Base-by-base conservation (phyloP, 2,113 vertebrate genomes). In the Ramphastos sulfuratus region DNA sequence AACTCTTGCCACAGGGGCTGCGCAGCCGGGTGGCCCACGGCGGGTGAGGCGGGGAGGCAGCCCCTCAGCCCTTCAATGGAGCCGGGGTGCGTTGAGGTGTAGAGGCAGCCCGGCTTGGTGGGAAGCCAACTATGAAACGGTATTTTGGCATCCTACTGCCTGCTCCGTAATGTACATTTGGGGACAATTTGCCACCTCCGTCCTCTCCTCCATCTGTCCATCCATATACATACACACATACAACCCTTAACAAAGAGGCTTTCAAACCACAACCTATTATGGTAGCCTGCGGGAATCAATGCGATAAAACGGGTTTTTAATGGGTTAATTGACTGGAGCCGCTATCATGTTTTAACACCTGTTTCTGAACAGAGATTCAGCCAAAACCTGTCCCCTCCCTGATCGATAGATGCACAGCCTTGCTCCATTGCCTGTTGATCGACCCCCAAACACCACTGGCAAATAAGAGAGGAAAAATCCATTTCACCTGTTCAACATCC, bases 301-400 rank as follows among this genome's bases (percentile, higher is more conserved):
- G 94, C 69, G 79, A 96, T 86, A 97, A 97, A 97, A 95, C 79
- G 77, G 95, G 91, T 65, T 93, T 97, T 97, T 97, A 97, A 98
- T 97, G 97, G 97, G 96, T 97, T 98, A 97, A 98, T 97, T 96
- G 97, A 97, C 96, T 96, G 93, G 92, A 82, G 89, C 93, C 72
- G 95, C 97, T 98, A 97, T 97, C 97, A 88, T 93, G 81, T 96
- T 95, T 96, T 95, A 98, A 97, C 97, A 97, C 97, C 97, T 98
- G 97, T 97, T 97, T 96, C 96, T 85, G 94, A 89, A 90, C 65
- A 82, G 82, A 78, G 59, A 84, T 94, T 94, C 85, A 75, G 94
- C 93, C 85, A 80, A 96, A 94, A 78, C 84, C 77, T 24, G 59
- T 82, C 80, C 93, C 84, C 82, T 78, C 85, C 70, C 92, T 27